Base-by-base conservation (phyloP, 2,113 vertebrate genomes). In the Struthidea cinerea region DNA sequence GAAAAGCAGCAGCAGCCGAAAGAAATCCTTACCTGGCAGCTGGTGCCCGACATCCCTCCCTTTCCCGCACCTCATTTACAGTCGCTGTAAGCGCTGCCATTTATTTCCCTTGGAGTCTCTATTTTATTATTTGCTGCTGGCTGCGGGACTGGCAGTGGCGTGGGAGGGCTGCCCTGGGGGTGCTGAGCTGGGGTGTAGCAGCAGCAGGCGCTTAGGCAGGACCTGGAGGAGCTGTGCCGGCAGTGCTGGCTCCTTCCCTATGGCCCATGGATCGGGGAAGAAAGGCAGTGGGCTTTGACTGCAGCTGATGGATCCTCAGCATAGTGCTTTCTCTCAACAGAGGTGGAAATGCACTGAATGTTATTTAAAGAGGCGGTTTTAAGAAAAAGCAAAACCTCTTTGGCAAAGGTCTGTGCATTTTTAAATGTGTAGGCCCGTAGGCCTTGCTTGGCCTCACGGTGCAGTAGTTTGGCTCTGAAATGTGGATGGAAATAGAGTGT, bases 151-250 rank as follows among this genome's bases (percentile, higher is more conserved):
- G 83, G 85, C 39, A 68, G 21, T 2, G 9, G 49, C 8, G 12
- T 55, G 39, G 27, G 70, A 67, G n/a, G 32, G 74, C 50, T 84
- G 64, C 35, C 26, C 16, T 0, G 1, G 16, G 30, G 26, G 4
- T 24, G 79, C 74, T 9, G 44, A 23, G 12, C 4, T 47, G 1
- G 26, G 35, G 1, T 35, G 14, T 6, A 21, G 63, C 0, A 0
- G 49, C 68, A 52, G 49, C 68, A 56, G 27, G 41, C 2, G 3
- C 27, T 81, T 16, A 17, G 46, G 47, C 56, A 28, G 61, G 49
- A 35, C 35, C 13, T 32, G 70, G 7, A 56, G 46, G 24, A 67
- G 50, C 56, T 49, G 8, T 65, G 59, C 30, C 0, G 0, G 11
- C 26, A 2, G 7, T 8, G 14, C 37, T 42, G 60, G 27, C 33